Evolutionary conservation across 2,888 invertebrate species (phyloP), one percentile per base, ranked within the genome.

Genomic region (Choreutis nemorana): DNA sequence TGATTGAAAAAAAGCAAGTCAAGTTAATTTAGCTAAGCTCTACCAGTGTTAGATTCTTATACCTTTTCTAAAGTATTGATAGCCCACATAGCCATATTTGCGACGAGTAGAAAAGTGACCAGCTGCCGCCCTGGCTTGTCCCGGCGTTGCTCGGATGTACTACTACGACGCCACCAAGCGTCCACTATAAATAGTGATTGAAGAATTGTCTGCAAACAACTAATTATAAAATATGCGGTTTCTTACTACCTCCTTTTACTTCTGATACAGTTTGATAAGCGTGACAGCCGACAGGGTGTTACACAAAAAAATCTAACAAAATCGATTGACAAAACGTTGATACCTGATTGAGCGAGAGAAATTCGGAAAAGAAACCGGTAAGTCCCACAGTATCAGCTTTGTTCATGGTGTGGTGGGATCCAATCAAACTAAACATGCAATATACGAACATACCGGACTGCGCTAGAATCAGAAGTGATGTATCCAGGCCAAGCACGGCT

Each of bases 371-470:
- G 33, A 92, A 81, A 24, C 85, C 86, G 10, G 80, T 85, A 27
- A 81, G 61, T 46, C 86, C 81, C 10, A 77, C 65, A 53, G 85
- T 79, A 70, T 78, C 70, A 51, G 55, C 64, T 20, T 71, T 62
- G 33, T 81, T 55, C 39, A 77, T 57, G 1, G 83, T 83, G 46
- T 88, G 87, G 44, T 86, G 87, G 36, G 86, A 87, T 21, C 90
- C 91, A 40, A 94, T 88, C 34, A 94, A 86, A 42, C 91, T 90
- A 62, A 94, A 92, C 77, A 92, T 87, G 46, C 90, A 89, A 63
- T 92, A 93, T 16, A 94, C 84, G 61, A 91, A 92, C 56, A 94
- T 89, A 11, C 95, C 95, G 0, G 90, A 87, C 59, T 95, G 92
- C 1, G 94, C 94, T 30, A 94, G 85, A 10, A 94, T 86, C 30